These are phyloP conservation scores for Drosophila sechellia DNA, from an alignment of 1,140 invertebrate genomes.

Conservation along the genomic window DNA sequence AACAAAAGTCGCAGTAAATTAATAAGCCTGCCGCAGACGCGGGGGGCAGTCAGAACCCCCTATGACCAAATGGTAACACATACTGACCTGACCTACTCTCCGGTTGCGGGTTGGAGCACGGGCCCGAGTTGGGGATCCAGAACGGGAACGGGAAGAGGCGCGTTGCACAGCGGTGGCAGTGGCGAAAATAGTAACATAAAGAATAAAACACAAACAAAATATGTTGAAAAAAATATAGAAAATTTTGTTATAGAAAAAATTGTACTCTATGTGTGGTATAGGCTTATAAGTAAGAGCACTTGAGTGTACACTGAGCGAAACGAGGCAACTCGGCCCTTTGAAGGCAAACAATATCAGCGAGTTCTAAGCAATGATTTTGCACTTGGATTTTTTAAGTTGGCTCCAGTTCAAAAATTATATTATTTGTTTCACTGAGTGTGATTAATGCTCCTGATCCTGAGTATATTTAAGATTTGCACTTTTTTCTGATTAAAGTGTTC, in stretches of 20 bases:
- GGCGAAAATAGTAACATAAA: constrained; percentile 39
- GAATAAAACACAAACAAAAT: constrained; percentile 38
- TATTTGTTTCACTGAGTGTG: no score
- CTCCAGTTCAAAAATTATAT: no score
- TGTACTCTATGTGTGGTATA: constrained; percentile 33
- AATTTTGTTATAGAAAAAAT: constrained; percentile 71
- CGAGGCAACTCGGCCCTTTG: background rate
- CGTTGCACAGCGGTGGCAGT: constrained; percentile 57
- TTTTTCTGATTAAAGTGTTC: no score
- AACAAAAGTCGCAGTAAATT: constrained; percentile 52
- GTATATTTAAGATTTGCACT: no score
- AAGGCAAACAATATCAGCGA: background rate
- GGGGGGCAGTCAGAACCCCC: constrained; percentile 1
- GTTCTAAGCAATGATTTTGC: no score
- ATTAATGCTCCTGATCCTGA: no score
- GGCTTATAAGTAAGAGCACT: constrained; percentile 43
- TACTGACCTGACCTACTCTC: constrained; percentile 81
- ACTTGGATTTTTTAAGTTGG: no score
- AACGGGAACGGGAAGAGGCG: constrained; percentile 36
- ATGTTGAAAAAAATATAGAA: constrained; percentile 44
- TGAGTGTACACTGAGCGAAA: constrained; percentile 15
- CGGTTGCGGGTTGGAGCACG: constrained; percentile 35
- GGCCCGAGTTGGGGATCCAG: constrained; percentile 7
- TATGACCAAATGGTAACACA: constrained; percentile 72
- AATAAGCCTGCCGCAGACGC: constrained; percentile 39